Evolutionary conservation across 2,888 invertebrate species (phyloP), one percentile per base, ranked within the genome.

Genomic region (Drosophila yooni): DNA sequence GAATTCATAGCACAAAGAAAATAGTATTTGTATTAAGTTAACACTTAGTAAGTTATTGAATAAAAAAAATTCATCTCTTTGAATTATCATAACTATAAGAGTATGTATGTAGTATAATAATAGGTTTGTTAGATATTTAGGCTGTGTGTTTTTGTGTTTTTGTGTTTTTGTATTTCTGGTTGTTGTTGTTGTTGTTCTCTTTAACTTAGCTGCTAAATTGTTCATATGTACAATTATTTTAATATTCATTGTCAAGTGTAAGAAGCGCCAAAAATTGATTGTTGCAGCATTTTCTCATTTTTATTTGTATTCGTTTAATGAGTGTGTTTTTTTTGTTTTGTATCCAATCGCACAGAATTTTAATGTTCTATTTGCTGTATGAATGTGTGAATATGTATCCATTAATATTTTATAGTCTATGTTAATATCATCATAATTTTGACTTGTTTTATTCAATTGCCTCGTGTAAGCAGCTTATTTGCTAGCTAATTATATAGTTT

Each of bases 261-360:
- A 76, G 76, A 89, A 82, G 86, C 86, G 81, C 83, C 56, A 84
- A 82, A 69, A 88, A 74, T 82, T 86, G 85, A 86, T 86, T 86
- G 85, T 85, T 81, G 82, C 68, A 87, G 89, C 85, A 84, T 62
- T 68, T 68, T 40, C 11, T 63, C 46, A 4, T 63, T 34, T 53
- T 36, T 1, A 34, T 56, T 59, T 62, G 18, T 3, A 38, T 52
- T 65, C 36, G 29, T 46, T 60, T 58, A 15, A 46, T 57, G 64
- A n/a, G 33, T n/a, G 25, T 3, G 46, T 60, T 57, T 50, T 33
- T 38, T 66, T 46, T 53, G n/a, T n/a, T n/a, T 46, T 69, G 43
- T 75, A 27, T 38, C 27, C 27, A 29, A 70, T 64, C 78, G 65
- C 66, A 74, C 67, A 70, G 51, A 68, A 64, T 66, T 75, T 76